These are phyloP conservation scores for Tromatobia lineatoria DNA, from an alignment of 2,888 invertebrate species.

Conservation along the genomic window DNA sequence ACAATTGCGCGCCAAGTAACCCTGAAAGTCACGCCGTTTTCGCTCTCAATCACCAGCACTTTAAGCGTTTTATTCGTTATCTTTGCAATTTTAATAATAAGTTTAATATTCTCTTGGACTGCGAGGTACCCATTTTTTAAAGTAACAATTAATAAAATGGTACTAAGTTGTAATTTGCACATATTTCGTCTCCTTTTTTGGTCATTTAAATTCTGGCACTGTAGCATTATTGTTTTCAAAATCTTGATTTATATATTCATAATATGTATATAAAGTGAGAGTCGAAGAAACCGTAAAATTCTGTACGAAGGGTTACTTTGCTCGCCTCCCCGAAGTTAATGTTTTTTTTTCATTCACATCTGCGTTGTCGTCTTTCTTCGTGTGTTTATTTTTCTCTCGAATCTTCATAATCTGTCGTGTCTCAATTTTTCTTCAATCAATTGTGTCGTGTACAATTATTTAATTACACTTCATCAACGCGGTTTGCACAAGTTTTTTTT, in stretches of 20 bases:
- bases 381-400: slow-evolving; percentile 11
- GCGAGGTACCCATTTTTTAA: slow-evolving; percentile 24
- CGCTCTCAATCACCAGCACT: not conserved
- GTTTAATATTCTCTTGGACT: slow-evolving; percentile 19
- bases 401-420: slow-evolving; percentile 25
- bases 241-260: slow-evolving; percentile 20
- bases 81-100: slow-evolving; percentile 22
- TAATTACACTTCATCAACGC: slow-evolving; percentile 72
- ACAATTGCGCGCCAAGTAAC: slow-evolving; percentile 70
- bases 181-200: slow-evolving; percentile 24
- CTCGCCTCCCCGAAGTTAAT: slow-evolving; percentile 55
- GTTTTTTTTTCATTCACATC: slow-evolving; percentile 32
- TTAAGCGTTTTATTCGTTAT: not conserved
- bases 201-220: slow-evolving; percentile 41
- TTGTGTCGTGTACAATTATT: slow-evolving; percentile 55
- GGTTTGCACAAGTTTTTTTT: slow-evolving; percentile 69
- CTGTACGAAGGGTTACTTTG: slow-evolving; percentile 71
- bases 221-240: slow-evolving; percentile 29
- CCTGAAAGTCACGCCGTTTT: slow-evolving; percentile 31
- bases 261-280: slow-evolving; percentile 69
- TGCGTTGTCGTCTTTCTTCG: slow-evolving; percentile 15
- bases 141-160: slow-evolving; percentile 18
- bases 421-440: slow-evolving; percentile 30
- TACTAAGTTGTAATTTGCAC: slow-evolving; percentile 26
- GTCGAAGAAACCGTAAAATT: slow-evolving; percentile 30